Percentiles rank a stretch among this genome's conserved stretches.
Evolutionary conservation across 2,113 vertebrate genomes (phyloP).

Genomic region (Pongo abelii): DNA sequence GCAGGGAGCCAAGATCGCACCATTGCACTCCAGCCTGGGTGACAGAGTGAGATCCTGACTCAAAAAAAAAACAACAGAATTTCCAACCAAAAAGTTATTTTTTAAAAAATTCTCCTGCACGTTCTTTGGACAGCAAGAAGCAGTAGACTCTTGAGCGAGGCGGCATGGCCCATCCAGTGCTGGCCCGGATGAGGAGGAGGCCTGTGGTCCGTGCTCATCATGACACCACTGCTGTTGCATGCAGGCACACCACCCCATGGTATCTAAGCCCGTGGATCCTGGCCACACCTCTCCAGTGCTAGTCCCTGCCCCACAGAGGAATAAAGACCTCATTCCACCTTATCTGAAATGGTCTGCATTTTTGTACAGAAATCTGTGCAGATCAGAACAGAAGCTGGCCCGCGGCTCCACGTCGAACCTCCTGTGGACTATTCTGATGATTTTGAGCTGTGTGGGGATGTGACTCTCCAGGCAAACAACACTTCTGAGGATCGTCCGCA

Average conservation of each 20-base stretch:
- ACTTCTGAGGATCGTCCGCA: constrained; percentile 47
- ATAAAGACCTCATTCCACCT: accelerated
- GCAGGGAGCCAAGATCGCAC: background rate
- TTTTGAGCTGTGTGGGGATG: constrained; percentile 87
- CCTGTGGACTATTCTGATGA: constrained; percentile 88
- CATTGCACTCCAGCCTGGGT: background rate
- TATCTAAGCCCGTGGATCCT: background rate
- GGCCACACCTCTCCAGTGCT: background rate
- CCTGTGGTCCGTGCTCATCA: accelerated
- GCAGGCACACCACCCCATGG: background rate
- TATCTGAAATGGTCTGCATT: constrained; percentile 16
- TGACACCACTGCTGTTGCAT: accelerated
- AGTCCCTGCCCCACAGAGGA: background rate
- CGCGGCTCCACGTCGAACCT: constrained; percentile 85
- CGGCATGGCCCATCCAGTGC: accelerated
- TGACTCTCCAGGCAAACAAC: constrained; percentile 83
- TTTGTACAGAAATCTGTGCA: constrained; percentile 88
- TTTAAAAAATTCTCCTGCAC: background rate
- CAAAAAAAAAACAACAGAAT: no score
- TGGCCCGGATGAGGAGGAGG: accelerated
- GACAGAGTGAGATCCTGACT: background rate
- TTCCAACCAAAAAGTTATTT: background rate
- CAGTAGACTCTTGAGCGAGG: background rate
- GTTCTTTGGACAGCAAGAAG: background rate
- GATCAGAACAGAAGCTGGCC: constrained; percentile 91